phyloP scores from a whole-genome alignment of 2,888 invertebrate species.

The Choreutis nemorana region DNA sequence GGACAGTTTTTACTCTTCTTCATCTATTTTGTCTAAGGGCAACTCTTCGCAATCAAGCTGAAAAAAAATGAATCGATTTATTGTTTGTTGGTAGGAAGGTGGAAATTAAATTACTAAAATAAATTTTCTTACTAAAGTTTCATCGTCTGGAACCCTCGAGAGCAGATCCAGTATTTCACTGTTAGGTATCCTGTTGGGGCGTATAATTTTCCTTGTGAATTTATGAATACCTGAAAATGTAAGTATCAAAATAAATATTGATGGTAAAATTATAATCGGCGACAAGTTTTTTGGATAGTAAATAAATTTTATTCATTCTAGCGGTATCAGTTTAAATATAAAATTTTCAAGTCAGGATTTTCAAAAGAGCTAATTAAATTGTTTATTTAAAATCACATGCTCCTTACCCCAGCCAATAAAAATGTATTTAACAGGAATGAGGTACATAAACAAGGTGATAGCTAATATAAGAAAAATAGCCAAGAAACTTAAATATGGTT shows the following conservation, averaged over 20 bases:
- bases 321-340: background rate
- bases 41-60: constrained; percentile 39
- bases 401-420: constrained; percentile 89
- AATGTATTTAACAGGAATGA: constrained; percentile 86
- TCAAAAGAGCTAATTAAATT: too few relatives aligned
- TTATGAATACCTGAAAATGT: constrained; percentile 74
- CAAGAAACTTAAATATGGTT: constrained; percentile 91
- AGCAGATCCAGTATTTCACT: constrained; percentile 95
- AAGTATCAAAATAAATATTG: constrained; percentile 4
- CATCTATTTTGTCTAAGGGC: constrained; percentile 27
- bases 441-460: constrained; percentile 81
- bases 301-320: too few relatives aligned
- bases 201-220: constrained; percentile 87
- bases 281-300: too few relatives aligned
- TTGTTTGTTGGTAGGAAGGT: too few relatives aligned
- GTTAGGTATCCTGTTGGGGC: constrained; percentile 92
- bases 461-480: constrained; percentile 77
- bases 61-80: too few relatives aligned
- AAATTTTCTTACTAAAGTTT: constrained; percentile 77
- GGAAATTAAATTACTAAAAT: too few relatives aligned
- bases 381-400: too few relatives aligned
- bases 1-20: constrained; percentile 28
- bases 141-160: constrained; percentile 93
- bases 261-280: too few relatives aligned
- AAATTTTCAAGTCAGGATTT: constrained; percentile 1